These are phyloP conservation scores for Xestia sexstrigata DNA, from an alignment of 2,888 invertebrate species.

Conservation along the genomic window DNA sequence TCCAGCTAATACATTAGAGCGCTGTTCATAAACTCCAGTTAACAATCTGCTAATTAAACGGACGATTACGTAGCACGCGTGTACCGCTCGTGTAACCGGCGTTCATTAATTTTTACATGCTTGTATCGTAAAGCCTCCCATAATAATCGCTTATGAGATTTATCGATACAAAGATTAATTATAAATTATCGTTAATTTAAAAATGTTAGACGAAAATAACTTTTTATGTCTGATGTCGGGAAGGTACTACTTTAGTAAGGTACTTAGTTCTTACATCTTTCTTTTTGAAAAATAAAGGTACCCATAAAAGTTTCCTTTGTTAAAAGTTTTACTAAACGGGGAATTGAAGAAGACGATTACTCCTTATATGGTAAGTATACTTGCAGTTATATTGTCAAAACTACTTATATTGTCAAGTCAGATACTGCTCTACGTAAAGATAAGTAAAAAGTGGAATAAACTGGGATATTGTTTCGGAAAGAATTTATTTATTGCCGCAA, in stretches of 20 bases:
- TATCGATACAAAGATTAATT: constrained; percentile 56
- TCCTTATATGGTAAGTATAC: constrained; percentile 42
- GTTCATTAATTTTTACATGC: constrained; percentile 69
- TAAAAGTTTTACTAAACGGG: constrained; percentile 33
- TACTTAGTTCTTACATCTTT: background rate
- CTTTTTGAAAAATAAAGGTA: constrained; percentile 16
- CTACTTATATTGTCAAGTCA: constrained; percentile 50
- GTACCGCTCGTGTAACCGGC: constrained; percentile 70
- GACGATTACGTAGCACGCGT: constrained; percentile 71
- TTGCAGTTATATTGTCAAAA: constrained; percentile 57
- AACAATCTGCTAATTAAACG: constrained; percentile 72
- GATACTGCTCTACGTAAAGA: constrained; percentile 22
- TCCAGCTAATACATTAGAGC: constrained; percentile 58
- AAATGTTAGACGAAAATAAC: constrained; percentile 57
- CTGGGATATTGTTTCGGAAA: constrained; percentile 38
- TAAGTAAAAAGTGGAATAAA: constrained; percentile 46
- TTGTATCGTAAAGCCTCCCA: constrained; percentile 51
- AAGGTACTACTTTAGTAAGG: background rate
- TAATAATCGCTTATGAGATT: constrained; percentile 54
- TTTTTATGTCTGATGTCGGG: constrained; percentile 36
- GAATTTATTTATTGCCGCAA: constrained; percentile 43
- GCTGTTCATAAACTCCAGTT: constrained; percentile 44
- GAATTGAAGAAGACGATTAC: constrained; percentile 39
- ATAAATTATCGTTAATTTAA: constrained; percentile 51
- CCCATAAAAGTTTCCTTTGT: constrained; percentile 12